phyloP scores from a whole-genome alignment of 1,140 invertebrate genomes.

The Panagrolaimus sp. region DNA sequence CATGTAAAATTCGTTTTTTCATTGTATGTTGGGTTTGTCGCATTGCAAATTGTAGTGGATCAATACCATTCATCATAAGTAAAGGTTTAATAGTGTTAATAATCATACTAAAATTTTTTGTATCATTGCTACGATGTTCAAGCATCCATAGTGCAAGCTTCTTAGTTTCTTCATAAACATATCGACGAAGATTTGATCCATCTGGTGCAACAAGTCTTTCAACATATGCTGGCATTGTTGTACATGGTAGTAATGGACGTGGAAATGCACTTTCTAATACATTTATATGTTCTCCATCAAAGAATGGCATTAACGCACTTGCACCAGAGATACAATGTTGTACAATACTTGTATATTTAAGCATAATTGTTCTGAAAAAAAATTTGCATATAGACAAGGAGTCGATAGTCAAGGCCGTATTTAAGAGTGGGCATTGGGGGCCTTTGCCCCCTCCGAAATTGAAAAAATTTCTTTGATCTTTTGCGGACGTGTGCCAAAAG shows the following conservation, averaged over 20 bases:
- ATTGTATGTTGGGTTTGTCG: not conserved
- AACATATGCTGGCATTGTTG: constrained; percentile 21
- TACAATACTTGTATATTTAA: constrained; percentile 44
- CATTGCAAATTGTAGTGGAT: not conserved
- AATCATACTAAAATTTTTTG: constrained; percentile 67
- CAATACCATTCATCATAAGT: constrained; percentile 23
- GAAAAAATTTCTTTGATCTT: too few relatives aligned
- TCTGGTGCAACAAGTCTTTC: constrained; percentile 24
- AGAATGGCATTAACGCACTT: constrained; percentile 37
- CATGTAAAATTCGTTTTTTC: not conserved
- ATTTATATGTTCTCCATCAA: constrained; percentile 36
- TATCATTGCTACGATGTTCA: constrained; percentile 69
- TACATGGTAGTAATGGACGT: constrained; percentile 21
- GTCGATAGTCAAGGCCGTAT: too few relatives aligned
- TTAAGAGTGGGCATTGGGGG: too few relatives aligned
- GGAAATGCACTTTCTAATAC: constrained; percentile 22
- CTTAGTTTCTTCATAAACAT: constrained; percentile 63
- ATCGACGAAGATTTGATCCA: constrained; percentile 59
- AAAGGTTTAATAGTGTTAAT: constrained; percentile 60
- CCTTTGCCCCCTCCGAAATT: too few relatives aligned
- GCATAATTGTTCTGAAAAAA: constrained; percentile 40
- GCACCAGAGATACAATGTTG: constrained; percentile 31
- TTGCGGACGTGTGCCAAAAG: too few relatives aligned
- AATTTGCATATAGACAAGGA: too few relatives aligned
- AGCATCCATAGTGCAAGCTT: constrained; percentile 65